These are phyloP conservation scores for Artibeus lituratus DNA, from an alignment of 2,797 vertebrate species.

Conservation along the genomic window DNA sequence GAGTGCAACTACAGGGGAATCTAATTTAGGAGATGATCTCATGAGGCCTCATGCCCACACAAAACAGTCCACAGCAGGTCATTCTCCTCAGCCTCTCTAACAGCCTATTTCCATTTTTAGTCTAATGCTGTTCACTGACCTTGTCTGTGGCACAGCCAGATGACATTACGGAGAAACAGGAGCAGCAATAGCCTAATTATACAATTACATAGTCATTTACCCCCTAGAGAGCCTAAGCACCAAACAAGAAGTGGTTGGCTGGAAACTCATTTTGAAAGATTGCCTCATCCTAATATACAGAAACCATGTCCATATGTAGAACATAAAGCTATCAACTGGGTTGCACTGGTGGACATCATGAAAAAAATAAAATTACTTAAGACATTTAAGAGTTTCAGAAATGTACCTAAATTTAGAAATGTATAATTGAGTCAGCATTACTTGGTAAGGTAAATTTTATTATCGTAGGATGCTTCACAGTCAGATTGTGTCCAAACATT, in stretches of 20 bases:
- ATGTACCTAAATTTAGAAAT: not conserved
- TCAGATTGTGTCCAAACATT: not conserved
- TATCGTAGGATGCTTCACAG: not conserved
- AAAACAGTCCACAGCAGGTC: not conserved
- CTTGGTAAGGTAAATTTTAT: not conserved
- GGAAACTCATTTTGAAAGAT: constrained; percentile 44
- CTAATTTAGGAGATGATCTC: not conserved
- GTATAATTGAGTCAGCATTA: not conserved
- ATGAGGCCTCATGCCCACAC: not conserved
- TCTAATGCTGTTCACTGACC: constrained; percentile 18
- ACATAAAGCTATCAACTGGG: not conserved
- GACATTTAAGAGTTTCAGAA: not conserved
- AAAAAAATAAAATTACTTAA: constrained; percentile 13
- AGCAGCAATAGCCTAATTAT: not conserved
- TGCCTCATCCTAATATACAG: constrained; percentile 3
- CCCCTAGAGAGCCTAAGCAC: not conserved
- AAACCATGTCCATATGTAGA: not conserved
- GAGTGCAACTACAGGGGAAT: not conserved
- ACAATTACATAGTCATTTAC: constrained; percentile 21
- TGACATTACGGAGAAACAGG: constrained; percentile 30
- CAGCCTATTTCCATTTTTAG: constrained; percentile 33
- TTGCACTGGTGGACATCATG: not conserved
- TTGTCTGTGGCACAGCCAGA: constrained; percentile 31
- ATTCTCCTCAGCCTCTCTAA: not conserved
- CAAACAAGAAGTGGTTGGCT: not conserved